Conservation (phyloP, 2,888 invertebrate species). For the Cosmorhoe ocellata region DNA sequence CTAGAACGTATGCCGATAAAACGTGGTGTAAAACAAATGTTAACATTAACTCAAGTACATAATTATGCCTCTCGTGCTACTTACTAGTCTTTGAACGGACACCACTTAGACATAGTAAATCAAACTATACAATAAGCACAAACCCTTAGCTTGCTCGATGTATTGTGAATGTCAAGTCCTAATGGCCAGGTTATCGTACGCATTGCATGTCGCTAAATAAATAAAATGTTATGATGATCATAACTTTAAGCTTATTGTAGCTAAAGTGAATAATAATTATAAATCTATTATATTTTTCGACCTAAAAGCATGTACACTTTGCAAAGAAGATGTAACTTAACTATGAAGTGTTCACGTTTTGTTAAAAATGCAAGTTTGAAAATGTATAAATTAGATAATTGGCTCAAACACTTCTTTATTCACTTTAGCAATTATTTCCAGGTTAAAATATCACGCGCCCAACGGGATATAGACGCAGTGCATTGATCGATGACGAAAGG, state of each 20-base stretch:
- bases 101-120: background rate
- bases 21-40: no score
- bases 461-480: conserved; percentile 94
- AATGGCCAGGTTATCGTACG: conserved; percentile 2
- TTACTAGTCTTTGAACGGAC: conserved; percentile 1
- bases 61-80: no score
- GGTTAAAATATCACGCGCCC: conserved; percentile 97
- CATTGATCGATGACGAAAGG: conserved; percentile 60
- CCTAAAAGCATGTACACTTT: conserved; percentile 19
- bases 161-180: conserved; percentile 6
- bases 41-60: no score
- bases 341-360: background rate
- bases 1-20: background rate
- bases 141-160: conserved; percentile 8
- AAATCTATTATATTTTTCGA: background rate
- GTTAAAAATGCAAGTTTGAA: background rate
- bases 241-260: conserved; percentile 10
- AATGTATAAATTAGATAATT: conserved; percentile 5
- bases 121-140: conserved; percentile 4
- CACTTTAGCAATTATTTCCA: conserved; percentile 44
- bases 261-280: conserved; percentile 26
- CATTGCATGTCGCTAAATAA: conserved; percentile 17
- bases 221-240: conserved; percentile 13
- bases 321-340: conserved; percentile 4
- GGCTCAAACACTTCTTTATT: conserved; percentile 20